Base-by-base conservation (phyloP, 2,113 vertebrate genomes). In the Sceloporus tristichus region DNA sequence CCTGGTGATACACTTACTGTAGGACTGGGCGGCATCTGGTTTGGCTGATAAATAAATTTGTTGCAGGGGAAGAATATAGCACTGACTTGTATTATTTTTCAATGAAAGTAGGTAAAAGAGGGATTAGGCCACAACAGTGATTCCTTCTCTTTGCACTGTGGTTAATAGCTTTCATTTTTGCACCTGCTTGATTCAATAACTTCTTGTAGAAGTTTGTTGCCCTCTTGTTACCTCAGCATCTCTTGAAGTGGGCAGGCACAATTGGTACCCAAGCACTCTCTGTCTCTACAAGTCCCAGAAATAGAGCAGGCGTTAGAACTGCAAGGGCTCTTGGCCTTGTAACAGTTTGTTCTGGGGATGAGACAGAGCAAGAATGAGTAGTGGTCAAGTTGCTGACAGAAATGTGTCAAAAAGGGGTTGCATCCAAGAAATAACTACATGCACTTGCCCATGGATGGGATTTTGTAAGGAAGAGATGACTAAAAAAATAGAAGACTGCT, bases 311-410 rank as follows among this genome's bases (percentile, higher is more conserved):
- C 14, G 29, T 59, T 29, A 56, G 9, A 56, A 29, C 48, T 65
- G 13, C 38, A 78, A 48, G 38, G 4, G 74, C 74, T 29, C 80
- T 83, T 88, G 62, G 53, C 65, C 62, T 73, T 23, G 66, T 73
- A 79, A 83, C 80, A 53, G 48, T 71, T 84, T 87, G 79, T 90
- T 87, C 74, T 65, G 80, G n/a, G 65, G 65, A 59, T n/a, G 40
- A 86, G 85, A 71, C 80, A 59, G 48, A 34, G 29, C 25, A 65
- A 53, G 40, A n/a, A 65, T 70, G 9, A 85, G 81, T 42, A 25
- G 59, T 82, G 40, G 16, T 73, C 54, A 85, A 29, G 59, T 70
- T 56, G 42, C 62, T 82, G 65, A 70, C 68, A 82, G 59, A 48
- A 82, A 76, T 56, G 54, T 87, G 79, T 27, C 53, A 42, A n/a